Evolutionary conservation across 2,797 vertebrate species (phyloP), one percentile per base, ranked within the genome.

Genomic region (Hemibagrus guttatus): DNA sequence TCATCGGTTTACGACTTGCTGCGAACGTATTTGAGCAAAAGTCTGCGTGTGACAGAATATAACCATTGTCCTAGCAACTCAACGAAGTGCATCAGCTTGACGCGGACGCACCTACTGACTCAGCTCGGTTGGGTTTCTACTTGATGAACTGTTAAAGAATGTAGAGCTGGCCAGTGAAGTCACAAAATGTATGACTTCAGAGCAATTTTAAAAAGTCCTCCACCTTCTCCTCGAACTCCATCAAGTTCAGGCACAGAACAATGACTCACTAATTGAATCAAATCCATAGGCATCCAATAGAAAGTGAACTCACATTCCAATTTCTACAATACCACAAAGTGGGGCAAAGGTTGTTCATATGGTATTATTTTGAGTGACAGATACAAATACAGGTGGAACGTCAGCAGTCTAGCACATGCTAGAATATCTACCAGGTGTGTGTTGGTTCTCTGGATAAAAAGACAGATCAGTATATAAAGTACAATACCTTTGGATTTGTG

Each of bases 231-330:
- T 61, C 13, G 72, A 21, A 81, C 78, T 85, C 11, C 56, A 79
- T 83, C 83, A 89, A 74, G 86, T 89, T 66, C 81, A 85, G 86
- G 39, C 80, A 87, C 80, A 81, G 49, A 72, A 83, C 39, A 42
- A 61, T 87, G 84, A 85, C 84, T 78, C 86, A 80, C 1, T 64
- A 83, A 83, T 52, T 54, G 76, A 74, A 56, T 68, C 6, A 42
- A 66, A 83, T 68, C 35, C 31, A 66, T 76, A 56, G 21, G 21
- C 64, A 56, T 19, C 23, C 21, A 56, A 21, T 16, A 42, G 7
- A 63, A 81, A n/a, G 58, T 17, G 9, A 63, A 4, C 1, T 26
- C n/a, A 39, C 5, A 58, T 4, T 81, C 26, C 26, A 19, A 63
- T 12, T 28, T 49, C 26, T 49, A 6, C 61, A 17, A 23, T 5